Percentiles rank a stretch among this genome's conserved stretches.
Evolutionary conservation across 1,140 invertebrate species (phyloP).

Genomic region (Telenomus remus): DNA sequence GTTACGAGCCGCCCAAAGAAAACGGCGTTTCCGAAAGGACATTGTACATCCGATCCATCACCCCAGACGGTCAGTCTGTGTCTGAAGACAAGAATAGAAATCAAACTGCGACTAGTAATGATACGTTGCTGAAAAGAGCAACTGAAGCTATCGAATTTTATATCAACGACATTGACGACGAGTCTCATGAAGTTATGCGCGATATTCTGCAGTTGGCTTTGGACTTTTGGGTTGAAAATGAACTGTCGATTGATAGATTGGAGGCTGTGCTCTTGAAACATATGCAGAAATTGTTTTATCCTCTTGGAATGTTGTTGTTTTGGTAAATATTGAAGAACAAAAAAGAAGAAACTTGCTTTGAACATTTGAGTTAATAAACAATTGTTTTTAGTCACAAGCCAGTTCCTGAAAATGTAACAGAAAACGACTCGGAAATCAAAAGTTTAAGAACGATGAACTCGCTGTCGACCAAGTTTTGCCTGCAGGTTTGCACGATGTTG

Average conservation of each 20-base stretch:
- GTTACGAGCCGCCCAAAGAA: slow-evolving; percentile 7
- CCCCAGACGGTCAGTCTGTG: slow-evolving; percentile 40
- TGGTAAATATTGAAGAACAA: slow-evolving; percentile 61
- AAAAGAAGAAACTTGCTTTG: no score
- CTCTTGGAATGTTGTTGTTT: slow-evolving; percentile 72
- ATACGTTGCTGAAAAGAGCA: slow-evolving; percentile 52
- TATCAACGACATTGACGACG: slow-evolving; percentile 70
- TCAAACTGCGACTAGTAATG: background rate
- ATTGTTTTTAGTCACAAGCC: slow-evolving; percentile 49
- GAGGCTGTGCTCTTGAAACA: slow-evolving; percentile 72
- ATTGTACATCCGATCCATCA: slow-evolving; percentile 49
- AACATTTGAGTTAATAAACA: background rate
- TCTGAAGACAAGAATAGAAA: slow-evolving; percentile 16
- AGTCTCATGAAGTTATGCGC: slow-evolving; percentile 65
- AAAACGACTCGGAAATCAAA: slow-evolving; percentile 55
- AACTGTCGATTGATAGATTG: slow-evolving; percentile 70
- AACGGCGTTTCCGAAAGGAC: slow-evolving; percentile 29
- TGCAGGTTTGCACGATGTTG: slow-evolving; percentile 70
- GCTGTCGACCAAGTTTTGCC: slow-evolving; percentile 71
- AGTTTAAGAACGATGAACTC: slow-evolving; percentile 60
- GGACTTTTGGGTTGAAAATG: slow-evolving; percentile 74
- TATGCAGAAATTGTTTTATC: slow-evolving; percentile 72
- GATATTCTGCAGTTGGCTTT: slow-evolving; percentile 69
- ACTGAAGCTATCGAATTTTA: slow-evolving; percentile 72
- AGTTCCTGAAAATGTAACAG: slow-evolving; percentile 54